Evolutionary conservation across 2,888 invertebrate genomes (phyloP).

Genomic region (Rugalucina vietnamica): DNA sequence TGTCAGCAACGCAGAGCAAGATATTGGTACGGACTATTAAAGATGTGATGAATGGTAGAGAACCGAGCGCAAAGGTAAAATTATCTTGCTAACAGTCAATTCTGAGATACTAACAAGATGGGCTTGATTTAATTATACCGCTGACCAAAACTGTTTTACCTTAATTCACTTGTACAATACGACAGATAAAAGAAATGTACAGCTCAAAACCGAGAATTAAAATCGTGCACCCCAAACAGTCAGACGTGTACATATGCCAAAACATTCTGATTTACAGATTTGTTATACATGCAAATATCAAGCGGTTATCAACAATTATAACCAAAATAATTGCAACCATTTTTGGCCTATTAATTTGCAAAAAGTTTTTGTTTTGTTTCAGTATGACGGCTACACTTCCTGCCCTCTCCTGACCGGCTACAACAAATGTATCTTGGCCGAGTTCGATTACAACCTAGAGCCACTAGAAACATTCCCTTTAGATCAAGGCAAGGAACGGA

Average conservation of each 20-base stretch:
- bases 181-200: background rate
- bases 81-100: background rate
- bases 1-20: conserved; percentile 92
- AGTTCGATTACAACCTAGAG: conserved; percentile 94
- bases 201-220: no score
- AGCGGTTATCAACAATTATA: no score
- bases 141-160: background rate
- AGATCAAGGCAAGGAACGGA: conserved; percentile 89
- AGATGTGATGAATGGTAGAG: conserved; percentile 87
- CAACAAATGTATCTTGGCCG: conserved; percentile 92
- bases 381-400: conserved; percentile 97
- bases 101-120: background rate
- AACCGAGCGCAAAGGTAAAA: conserved; percentile 81
- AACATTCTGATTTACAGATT: background rate
- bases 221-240: no score
- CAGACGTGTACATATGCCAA: no score
- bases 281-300: background rate
- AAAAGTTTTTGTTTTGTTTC: conserved; percentile 37
- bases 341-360: background rate
- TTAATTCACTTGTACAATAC: background rate
- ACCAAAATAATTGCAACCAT: no score
- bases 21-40: conserved; percentile 91
- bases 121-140: background rate
- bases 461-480: conserved; percentile 96
- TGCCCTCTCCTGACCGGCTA: conserved; percentile 97